phyloP scores from a whole-genome alignment of 2,888 invertebrate genomes.

The Tipula vernalis region DNA sequence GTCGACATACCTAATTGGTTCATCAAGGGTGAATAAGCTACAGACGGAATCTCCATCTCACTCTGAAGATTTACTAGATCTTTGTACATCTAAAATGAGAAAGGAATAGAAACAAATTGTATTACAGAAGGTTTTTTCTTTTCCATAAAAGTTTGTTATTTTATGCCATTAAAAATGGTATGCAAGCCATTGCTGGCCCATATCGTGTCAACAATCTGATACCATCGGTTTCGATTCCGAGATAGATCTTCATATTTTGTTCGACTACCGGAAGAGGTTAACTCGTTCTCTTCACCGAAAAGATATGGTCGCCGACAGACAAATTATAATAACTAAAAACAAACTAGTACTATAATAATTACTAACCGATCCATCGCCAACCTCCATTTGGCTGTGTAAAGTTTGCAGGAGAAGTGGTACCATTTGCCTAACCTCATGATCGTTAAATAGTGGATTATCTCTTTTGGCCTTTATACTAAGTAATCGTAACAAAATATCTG shows the following conservation, averaged over 20 bases:
- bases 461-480: conserved; percentile 41
- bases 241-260: too few relatives aligned
- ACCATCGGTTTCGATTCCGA: too few relatives aligned
- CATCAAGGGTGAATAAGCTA: neutral
- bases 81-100: conserved; percentile 25
- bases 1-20: neutral
- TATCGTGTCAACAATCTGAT: too few relatives aligned
- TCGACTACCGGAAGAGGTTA: too few relatives aligned
- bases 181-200: too few relatives aligned
- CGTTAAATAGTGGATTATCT: conserved; percentile 49
- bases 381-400: conserved; percentile 45
- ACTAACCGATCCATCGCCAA: conserved; percentile 28
- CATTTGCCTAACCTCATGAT: conserved; percentile 46
- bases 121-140: too few relatives aligned
- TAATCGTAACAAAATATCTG: conserved; percentile 32
- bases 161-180: too few relatives aligned
- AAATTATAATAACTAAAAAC: too few relatives aligned
- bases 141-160: too few relatives aligned
- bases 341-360: neutral
- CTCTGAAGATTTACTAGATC: conserved; percentile 28
- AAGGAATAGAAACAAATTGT: too few relatives aligned
- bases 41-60: conserved; percentile 28
- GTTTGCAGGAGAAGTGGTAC: conserved; percentile 42
- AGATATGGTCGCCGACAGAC: too few relatives aligned
- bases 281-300: too few relatives aligned